Conservation (phyloP, 2,113 vertebrate species). For the Heterotis niloticus region DNA sequence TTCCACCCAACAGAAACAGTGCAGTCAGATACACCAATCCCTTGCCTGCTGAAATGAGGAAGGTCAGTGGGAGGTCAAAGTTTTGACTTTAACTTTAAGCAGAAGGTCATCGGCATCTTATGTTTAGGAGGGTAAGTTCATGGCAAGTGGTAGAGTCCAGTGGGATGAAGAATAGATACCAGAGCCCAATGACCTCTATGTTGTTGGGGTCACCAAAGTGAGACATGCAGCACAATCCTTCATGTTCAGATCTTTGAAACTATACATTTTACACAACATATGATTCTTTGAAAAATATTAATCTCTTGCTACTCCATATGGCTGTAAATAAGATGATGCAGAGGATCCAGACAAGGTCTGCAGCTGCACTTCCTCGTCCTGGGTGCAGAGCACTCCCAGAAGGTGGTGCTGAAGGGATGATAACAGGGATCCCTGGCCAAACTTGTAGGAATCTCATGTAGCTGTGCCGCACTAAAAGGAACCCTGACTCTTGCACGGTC, state of each 20-base stretch:
- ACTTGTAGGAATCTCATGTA: constrained; percentile 41
- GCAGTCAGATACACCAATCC: constrained; percentile 48
- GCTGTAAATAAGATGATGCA: constrained; percentile 67
- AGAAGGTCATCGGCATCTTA: constrained; percentile 48
- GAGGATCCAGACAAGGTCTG: constrained; percentile 71
- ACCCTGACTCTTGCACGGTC: constrained; percentile 65
- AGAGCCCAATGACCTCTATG: constrained; percentile 71
- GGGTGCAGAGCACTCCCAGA: constrained; percentile 52
- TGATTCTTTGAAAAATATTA: no score
- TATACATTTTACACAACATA: no score
- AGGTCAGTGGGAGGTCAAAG: constrained; percentile 45
- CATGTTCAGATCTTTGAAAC: no score
- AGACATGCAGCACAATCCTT: constrained; percentile 30
- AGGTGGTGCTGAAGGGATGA: constrained; percentile 46
- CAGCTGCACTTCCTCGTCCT: constrained; percentile 72
- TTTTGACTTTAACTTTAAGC: constrained; percentile 77
- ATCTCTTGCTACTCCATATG: no score
- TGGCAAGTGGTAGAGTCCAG: constrained; percentile 73
- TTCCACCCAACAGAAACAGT: constrained; percentile 38
- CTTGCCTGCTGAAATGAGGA: constrained; percentile 73
- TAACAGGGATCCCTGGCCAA: constrained; percentile 46
- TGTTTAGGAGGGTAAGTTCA: constrained; percentile 63
- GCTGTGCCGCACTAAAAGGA: constrained; percentile 70
- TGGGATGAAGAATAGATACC: constrained; percentile 73
- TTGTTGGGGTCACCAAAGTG: constrained; percentile 67